phyloP scores from a whole-genome alignment of 92 coral and sea anemone genomes.

The Actinostola sp. region DNA sequence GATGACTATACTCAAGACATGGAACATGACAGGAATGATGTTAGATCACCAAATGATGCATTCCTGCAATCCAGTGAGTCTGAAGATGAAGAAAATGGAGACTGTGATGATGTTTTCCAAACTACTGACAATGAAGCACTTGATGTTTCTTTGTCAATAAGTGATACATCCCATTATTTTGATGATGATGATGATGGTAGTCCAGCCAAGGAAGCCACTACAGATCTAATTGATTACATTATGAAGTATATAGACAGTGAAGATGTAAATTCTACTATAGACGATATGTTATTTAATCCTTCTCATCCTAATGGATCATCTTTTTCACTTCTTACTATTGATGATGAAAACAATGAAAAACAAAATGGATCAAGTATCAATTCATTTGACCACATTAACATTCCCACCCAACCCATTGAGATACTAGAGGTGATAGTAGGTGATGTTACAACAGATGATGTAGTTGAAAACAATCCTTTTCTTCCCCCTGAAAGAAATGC shows the following conservation, averaged over 20 bases:
- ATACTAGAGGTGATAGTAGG: background rate
- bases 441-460: background rate
- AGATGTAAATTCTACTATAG: slow-evolving; percentile 2
- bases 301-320: background rate
- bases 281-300: background rate
- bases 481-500: background rate
- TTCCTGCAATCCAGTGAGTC: too few species aligned
- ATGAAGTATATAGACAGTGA: background rate
- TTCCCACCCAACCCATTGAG: background rate
- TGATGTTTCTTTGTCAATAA: background rate
- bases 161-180: background rate
- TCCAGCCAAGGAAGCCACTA: slow-evolving; percentile 2
- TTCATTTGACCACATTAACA: background rate
- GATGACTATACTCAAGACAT: background rate
- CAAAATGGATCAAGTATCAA: too few species aligned
- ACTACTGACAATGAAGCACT: too few species aligned
- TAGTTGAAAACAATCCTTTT: background rate
- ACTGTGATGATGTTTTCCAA: background rate
- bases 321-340: too few species aligned
- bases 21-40: too few species aligned
- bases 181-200: background rate
- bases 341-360: too few species aligned
- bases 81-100: background rate
- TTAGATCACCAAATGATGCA: too few species aligned
- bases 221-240: background rate